phyloP scores from a whole-genome alignment of 2,113 vertebrate genomes.

The Manacus vitellinus region DNA sequence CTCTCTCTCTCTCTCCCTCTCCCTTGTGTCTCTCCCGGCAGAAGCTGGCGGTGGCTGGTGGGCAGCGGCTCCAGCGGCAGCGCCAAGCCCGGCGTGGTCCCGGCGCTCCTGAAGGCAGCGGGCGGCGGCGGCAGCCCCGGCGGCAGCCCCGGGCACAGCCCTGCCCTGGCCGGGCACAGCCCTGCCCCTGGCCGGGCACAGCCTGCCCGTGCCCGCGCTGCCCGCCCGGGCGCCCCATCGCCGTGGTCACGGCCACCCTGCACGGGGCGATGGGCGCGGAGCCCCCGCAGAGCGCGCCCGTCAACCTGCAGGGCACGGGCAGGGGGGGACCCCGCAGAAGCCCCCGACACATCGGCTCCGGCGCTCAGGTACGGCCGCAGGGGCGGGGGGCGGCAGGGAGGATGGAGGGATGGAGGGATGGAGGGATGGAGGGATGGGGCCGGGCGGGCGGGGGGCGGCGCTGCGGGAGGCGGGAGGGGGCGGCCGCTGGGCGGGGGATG shows the following conservation, averaged over 20 bases:
- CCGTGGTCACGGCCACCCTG: constrained; percentile 86
- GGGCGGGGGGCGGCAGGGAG: background rate
- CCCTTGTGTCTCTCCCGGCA: constrained; percentile 49
- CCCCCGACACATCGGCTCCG: constrained; percentile 66
- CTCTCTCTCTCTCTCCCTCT: background rate
- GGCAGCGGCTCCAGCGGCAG: constrained; percentile 45
- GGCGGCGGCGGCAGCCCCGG: background rate
- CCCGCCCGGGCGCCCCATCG: constrained; percentile 81
- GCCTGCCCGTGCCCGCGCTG: constrained; percentile 81
- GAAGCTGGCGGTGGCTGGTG: constrained; percentile 79
- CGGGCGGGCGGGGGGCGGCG: no score
- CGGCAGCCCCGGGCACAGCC: constrained; percentile 60
- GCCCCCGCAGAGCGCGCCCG: constrained; percentile 77
- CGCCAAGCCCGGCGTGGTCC: constrained; percentile 71
- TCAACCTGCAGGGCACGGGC: constrained; percentile 79
- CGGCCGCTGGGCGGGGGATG: background rate
- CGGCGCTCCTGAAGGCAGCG: constrained; percentile 77
- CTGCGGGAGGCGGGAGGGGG: no score
- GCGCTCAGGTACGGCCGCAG: constrained; percentile 68
- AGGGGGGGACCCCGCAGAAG: constrained; percentile 63
- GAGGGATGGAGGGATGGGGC: no score
- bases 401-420: background rate
- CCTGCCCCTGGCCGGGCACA: constrained; percentile 67
- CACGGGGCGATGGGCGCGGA: constrained; percentile 80
- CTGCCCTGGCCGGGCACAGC: constrained; percentile 67